Evolutionary conservation across 2,113 vertebrate genomes (phyloP), one percentile per base, ranked within the genome.

Genomic region (Macrotus californicus): DNA sequence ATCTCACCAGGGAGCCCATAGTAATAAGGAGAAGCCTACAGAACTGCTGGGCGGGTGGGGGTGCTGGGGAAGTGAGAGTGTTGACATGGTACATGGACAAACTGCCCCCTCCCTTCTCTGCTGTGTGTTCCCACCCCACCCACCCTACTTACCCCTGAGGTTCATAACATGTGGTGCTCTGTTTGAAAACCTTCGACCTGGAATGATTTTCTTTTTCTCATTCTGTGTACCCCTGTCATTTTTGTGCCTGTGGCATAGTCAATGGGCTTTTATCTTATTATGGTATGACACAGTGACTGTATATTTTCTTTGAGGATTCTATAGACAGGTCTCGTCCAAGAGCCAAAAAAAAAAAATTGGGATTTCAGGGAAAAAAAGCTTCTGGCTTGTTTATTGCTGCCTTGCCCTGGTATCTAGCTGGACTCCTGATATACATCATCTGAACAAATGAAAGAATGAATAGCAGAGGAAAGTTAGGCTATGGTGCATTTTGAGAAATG

Each of bases 151-250:
- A 52, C 46, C 3, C 36, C 29, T 0, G 31, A 91, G 36, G 26
- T 26, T 48, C 79, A 2, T 29, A 3, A 36, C 14, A 39, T 64
- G 6, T 10, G 59, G 22, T 14, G 0, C 46, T 21, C 22, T 16
- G 13, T 91, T 88, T 85, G 41, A 77, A 91, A 96, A 67, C 16
- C 46, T 56, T 61, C 70, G 54, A 82, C 36, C 12, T 79, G 12
- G 29, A 41, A 34, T 29, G 59, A 0, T 41, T 82, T 73, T 61
- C 54, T 75, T 64, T 69, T 56, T 69, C 61, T 54, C 61, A n/a
- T 67, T 86, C 41, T 89, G 39, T 85, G 50, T n/a, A 46, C n/a
- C 56, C 26, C 50, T 72, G 50, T 75, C 34, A 43, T 83, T 94
- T 76, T 75, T 29, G 39, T 89, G 75, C 54, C 64, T 69, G 34